Conservation (phyloP, 2,113 vertebrate species). For the Tachysurus fulvidraco region DNA sequence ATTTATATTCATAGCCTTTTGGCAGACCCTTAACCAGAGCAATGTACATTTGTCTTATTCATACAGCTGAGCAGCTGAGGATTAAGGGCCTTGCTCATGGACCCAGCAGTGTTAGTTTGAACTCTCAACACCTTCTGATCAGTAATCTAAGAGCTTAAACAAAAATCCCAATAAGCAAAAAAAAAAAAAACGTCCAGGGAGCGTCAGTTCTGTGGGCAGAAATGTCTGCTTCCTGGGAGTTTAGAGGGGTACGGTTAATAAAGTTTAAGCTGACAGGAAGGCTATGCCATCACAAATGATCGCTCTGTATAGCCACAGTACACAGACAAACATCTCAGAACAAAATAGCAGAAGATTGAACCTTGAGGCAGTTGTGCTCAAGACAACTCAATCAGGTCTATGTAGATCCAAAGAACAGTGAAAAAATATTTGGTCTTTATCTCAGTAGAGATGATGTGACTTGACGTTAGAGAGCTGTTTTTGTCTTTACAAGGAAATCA, state of each 20-base stretch:
- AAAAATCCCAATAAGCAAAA: too few species aligned
- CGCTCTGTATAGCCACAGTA: background rate
- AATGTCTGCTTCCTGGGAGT: background rate
- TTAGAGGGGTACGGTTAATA: background rate
- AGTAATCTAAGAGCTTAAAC: too few species aligned
- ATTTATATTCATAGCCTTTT: background rate
- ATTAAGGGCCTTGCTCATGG: too few species aligned
- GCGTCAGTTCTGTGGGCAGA: background rate
- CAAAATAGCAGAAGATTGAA: background rate
- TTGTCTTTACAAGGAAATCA: background rate
- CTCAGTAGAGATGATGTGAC: slow-evolving; percentile 11
- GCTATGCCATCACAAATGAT: background rate
- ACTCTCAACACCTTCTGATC: too few species aligned
- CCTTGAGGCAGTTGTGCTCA: background rate
- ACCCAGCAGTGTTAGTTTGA: too few species aligned
- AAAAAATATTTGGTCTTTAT: slow-evolving; percentile 25
- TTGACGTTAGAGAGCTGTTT: slow-evolving; percentile 12
- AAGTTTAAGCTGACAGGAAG: background rate
- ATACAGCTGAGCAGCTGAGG: too few species aligned
- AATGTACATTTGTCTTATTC: too few species aligned
- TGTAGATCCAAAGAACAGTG: background rate
- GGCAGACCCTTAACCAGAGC: too few species aligned
- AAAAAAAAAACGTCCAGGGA: background rate
- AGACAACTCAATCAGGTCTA: background rate
- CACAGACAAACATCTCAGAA: background rate